Evolutionary conservation across 2,888 invertebrate genomes (phyloP).

Genomic region (Buathra laborator): DNA sequence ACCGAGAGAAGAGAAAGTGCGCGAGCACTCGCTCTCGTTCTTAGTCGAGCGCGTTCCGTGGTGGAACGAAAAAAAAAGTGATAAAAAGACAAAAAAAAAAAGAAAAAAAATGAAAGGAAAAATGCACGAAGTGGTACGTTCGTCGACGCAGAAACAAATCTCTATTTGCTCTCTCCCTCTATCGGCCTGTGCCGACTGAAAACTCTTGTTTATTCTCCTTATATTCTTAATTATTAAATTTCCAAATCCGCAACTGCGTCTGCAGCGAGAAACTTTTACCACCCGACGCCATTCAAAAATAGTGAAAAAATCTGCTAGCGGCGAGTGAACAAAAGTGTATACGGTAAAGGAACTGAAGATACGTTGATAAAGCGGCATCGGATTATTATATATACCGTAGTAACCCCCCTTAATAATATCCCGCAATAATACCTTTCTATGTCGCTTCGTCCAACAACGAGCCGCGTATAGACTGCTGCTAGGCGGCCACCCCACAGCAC

Average conservation of each 20-base stretch:
- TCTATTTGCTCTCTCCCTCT: slow-evolving; percentile 9
- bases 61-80: slow-evolving; percentile 13
- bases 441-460: slow-evolving; percentile 25
- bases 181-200: not conserved
- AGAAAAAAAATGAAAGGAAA: slow-evolving; percentile 15
- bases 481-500: not conserved
- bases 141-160: slow-evolving; percentile 35
- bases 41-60: slow-evolving; percentile 41
- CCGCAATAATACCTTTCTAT: slow-evolving; percentile 23
- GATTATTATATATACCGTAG: slow-evolving; percentile 9
- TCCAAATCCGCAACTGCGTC: not conserved
- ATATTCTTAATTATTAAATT: slow-evolving; percentile 20
- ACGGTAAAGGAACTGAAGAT: not conserved
- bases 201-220: slow-evolving; percentile 7
- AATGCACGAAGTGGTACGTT: slow-evolving; percentile 17
- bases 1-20: slow-evolving; percentile 30
- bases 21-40: slow-evolving; percentile 36
- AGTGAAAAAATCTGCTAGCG: not conserved
- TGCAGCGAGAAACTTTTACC: not conserved
- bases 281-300: not conserved
- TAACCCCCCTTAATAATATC: no score
- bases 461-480: not conserved
- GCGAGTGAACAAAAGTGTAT: not conserved
- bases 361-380: not conserved
- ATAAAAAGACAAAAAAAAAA: not conserved